phyloP scores from a whole-genome alignment of 92 coral and sea anemone genomes.

The Blastomussa wellsi region DNA sequence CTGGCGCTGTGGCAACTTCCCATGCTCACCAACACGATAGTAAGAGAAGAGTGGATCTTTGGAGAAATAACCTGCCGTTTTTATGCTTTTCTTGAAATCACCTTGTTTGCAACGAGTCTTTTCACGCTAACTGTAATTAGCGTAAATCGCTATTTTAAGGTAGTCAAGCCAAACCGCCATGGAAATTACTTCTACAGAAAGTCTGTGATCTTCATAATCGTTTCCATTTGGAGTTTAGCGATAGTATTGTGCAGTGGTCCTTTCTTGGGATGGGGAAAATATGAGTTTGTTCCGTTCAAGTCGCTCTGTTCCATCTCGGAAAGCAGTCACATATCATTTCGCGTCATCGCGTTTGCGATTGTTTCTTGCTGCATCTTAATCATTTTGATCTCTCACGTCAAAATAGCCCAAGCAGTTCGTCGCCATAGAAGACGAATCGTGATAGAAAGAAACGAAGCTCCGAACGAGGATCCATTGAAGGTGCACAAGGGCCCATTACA shows the following conservation, averaged over 20 bases:
- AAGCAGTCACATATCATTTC: constrained; percentile 48
- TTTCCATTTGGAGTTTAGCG: constrained; percentile 42
- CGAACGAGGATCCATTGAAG: neutral
- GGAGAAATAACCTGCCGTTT: constrained; percentile 27
- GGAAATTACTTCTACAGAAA: constrained; percentile 2
- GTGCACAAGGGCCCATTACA: neutral
- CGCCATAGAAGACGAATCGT: constrained; percentile 46
- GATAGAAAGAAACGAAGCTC: neutral
- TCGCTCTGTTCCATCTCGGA: constrained; percentile 54
- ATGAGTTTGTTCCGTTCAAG: constrained; percentile 40
- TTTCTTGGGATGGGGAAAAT: constrained; percentile 63
- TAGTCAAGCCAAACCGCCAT: constrained; percentile 34
- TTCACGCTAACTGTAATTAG: constrained; percentile 42
- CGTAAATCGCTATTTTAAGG: constrained; percentile 39
- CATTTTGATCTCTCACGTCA: constrained; percentile 34
- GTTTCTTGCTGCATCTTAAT: constrained; percentile 34
- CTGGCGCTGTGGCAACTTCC: constrained; percentile 40
- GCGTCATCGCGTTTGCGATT: constrained; percentile 15
- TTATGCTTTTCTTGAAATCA: constrained; percentile 30
- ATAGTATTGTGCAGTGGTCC: constrained; percentile 42
- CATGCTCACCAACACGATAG: constrained; percentile 31
- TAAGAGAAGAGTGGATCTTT: constrained; percentile 40
- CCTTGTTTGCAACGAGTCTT: constrained; percentile 32
- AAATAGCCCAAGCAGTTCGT: constrained; percentile 44
- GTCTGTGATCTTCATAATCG: constrained; percentile 18